Evolutionary conservation across 2,113 vertebrate species (phyloP).

Genomic region (Furnarius figulus): DNA sequence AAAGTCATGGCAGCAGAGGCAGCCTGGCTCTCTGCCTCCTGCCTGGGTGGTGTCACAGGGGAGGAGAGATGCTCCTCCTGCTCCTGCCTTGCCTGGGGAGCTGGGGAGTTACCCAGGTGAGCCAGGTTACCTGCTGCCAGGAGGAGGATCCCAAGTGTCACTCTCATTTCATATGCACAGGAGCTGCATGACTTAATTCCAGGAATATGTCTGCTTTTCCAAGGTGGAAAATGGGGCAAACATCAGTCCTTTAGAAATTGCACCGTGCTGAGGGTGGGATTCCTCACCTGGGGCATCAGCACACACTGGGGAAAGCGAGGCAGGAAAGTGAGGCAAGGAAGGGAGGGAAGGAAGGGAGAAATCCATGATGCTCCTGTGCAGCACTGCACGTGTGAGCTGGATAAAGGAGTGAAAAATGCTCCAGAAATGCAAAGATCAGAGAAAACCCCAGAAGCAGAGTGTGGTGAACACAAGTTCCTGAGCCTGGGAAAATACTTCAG

Average conservation of each 20-base stretch:
- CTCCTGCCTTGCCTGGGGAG: not conserved
- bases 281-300: not conserved
- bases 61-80: not conserved
- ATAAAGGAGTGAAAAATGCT: not conserved
- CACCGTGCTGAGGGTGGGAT: not conserved
- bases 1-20: not conserved
- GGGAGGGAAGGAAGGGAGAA: not conserved
- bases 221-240: fast-evolving
- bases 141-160: not conserved
- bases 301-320: fast-evolving
- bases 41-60: not conserved
- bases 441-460: not conserved
- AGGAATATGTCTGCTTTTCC: fast-evolving
- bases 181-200: not conserved
- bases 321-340: not conserved
- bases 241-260: fast-evolving
- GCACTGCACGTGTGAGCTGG: fast-evolving
- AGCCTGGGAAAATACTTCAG: not conserved
- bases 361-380: not conserved
- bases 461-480: fast-evolving
- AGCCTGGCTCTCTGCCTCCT: not conserved
- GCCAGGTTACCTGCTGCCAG: not conserved
- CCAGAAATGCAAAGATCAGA: not conserved
- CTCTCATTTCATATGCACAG: not conserved
- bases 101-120: not conserved